Evolutionary conservation across 2,113 vertebrate genomes (phyloP), one percentile per base, ranked within the genome.

Genomic region (Nycticebus coucang): DNA sequence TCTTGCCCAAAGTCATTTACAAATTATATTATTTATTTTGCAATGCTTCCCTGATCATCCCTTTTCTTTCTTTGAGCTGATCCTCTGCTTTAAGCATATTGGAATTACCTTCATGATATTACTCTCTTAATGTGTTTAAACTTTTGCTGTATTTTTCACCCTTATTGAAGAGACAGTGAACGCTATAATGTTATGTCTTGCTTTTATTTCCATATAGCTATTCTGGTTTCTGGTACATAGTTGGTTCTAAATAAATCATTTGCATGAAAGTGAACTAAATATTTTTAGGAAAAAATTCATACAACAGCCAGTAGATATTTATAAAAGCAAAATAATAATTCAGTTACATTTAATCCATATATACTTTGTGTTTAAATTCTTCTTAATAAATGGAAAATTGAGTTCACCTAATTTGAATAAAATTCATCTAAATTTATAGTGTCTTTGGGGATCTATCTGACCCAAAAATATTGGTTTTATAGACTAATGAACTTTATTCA

Each of bases 261-360:
- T 53, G 6, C 77, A 57, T 17, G 53, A 28, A 85, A 37, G 33
- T 14, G 22, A 28, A 37, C 26, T 26, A 35, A 79, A 21, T 69
- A 87, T 28, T 59, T 93, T 86, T 79, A 82, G 77, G 74, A 81
- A 88, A 82, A 82, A 82, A 26, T 87, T 30, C 21, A 74, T 64
- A 12, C 72, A 45, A 79, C 13, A 88, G 55, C 19, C 45, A 82
- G 28, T 28, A n/a, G 5, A 26, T 33, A 81, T 55, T 79, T 66
- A 33, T 33, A 53, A 50, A 28, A 35, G 4, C 22, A 71, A 92
- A 82, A 66, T 75, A 0, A 35, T 50, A 17, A 35, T 45, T 75
- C 35, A 35, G 59, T 5, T 50, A 45, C 17, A 30, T 50, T 68
- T 2, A 53, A 22, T 83, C 21, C 50, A 57, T 75, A 59, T 45